Evolutionary conservation across 2,888 invertebrate genomes (phyloP).

Genomic region (Trissoscelio sp.): DNA sequence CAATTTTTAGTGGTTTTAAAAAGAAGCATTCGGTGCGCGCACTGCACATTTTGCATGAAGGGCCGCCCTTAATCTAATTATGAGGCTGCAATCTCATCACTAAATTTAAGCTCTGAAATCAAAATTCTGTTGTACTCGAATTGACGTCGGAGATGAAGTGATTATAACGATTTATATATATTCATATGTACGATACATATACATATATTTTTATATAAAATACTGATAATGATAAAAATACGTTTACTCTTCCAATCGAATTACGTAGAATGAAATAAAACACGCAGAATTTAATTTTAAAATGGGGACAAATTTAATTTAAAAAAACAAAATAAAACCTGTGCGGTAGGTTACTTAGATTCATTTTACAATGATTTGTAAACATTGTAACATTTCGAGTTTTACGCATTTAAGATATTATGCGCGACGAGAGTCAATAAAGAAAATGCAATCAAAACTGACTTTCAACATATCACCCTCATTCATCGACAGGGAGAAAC

Average conservation of each 20-base stretch:
- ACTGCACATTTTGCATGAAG: background rate
- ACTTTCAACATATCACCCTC: conserved; percentile 59
- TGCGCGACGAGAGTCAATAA: conserved; percentile 62
- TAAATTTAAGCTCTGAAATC: conserved; percentile 39
- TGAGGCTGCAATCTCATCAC: conserved; percentile 35
- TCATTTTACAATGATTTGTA: conserved; percentile 62
- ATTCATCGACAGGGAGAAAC: conserved; percentile 54
- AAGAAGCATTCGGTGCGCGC: too few species aligned
- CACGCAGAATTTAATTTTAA: too few species aligned
- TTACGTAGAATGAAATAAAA: conserved; percentile 54
- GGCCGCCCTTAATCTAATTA: background rate
- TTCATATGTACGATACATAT: conserved; percentile 61
- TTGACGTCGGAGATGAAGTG: conserved; percentile 49
- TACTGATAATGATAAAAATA: conserved; percentile 44
- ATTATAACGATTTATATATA: conserved; percentile 52
- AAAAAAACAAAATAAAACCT: conserved; percentile 55
- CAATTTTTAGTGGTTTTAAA: too few species aligned
- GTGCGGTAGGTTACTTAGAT: conserved; percentile 74
- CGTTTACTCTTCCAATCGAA: conserved; percentile 63
- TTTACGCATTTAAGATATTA: conserved; percentile 60
- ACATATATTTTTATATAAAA: conserved; percentile 66
- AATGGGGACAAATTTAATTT: conserved; percentile 12
- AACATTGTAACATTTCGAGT: conserved; percentile 58
- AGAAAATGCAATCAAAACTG: conserved; percentile 57
- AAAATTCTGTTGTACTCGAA: conserved; percentile 45